Evolutionary conservation across 2,888 invertebrate genomes (phyloP).

Genomic region (Nipponacmea schrenckii): DNA sequence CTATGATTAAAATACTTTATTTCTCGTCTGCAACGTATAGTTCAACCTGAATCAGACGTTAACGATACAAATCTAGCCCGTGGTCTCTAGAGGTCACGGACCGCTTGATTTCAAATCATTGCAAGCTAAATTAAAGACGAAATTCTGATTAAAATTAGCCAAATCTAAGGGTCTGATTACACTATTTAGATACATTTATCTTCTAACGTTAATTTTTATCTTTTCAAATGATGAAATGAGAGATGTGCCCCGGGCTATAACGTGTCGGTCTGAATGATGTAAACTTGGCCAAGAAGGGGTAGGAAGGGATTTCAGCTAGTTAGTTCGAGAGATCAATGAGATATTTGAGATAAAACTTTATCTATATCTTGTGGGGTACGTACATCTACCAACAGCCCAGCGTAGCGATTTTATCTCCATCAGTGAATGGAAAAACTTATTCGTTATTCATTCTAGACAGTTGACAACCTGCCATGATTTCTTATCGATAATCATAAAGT

Average conservation of each 20-base stretch:
- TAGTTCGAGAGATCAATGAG: background rate
- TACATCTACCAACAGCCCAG: no score
- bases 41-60: no score
- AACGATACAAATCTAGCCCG: no score
- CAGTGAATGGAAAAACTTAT: no score
- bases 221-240: background rate
- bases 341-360: no score
- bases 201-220: background rate
- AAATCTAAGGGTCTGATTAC: background rate
- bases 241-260: background rate
- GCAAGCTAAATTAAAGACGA: background rate
- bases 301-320: background rate
- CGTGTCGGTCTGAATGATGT: background rate
- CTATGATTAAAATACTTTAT: no score
- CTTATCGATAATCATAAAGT: no score
- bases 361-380: no score
- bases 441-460: no score
- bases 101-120: background rate
- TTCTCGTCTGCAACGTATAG: no score
- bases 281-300: background rate
- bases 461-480: no score
- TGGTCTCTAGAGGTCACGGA: background rate
- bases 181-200: background rate
- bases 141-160: background rate
- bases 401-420: no score